Evolutionary conservation across 2,797 vertebrate genomes (phyloP), one percentile per base, ranked within the genome.

Genomic region (Coccyzus lansbergi): DNA sequence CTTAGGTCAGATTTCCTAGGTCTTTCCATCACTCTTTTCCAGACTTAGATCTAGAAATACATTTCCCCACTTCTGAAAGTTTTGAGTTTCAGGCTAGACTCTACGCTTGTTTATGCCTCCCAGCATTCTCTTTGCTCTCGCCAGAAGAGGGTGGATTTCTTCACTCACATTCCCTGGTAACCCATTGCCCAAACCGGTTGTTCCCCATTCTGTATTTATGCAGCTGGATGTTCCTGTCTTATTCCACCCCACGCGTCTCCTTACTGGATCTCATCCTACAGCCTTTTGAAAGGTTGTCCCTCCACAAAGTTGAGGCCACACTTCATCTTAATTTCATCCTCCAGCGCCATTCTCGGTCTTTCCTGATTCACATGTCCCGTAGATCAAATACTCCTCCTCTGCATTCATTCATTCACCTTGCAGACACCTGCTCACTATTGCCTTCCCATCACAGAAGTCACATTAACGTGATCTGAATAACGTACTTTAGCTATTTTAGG

Each of bases 101-200:
- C 7, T 55, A 19, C 15, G 22, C 40, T 77, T 85, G 68, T 83
- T 95, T 91, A 92, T 19, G 13, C 22, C n/a, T 90, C 46, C 19
- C 70, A 55, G 4, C 7, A 24, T 1, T 5, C 25, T 59, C 42
- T 72, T 74, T 33, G 63, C 25, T 94, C 15, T 64, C 78, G 63
- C 56, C 91, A 92, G 33, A 92, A 64, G 14, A 69, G 82, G 40
- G 56, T 93, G 84, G 86, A 93, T 91, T 93, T 95, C 89, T 91
- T 94, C 91, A 94, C 75, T 93, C 90, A 91, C 80, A 70, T 59
- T 92, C 79, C 22, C 71, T 77, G 51, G 72, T 53, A 94, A 91
- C 44, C 84, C 81, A 71, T 91, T 74, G 76, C 78, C 72, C 92
- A 93, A 94, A 94, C 68, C 15, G 2, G 84, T 93, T 96, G 92